These are phyloP conservation scores for Theocolax elegans DNA, from an alignment of 1,140 invertebrate genomes.

Conservation along the genomic window DNA sequence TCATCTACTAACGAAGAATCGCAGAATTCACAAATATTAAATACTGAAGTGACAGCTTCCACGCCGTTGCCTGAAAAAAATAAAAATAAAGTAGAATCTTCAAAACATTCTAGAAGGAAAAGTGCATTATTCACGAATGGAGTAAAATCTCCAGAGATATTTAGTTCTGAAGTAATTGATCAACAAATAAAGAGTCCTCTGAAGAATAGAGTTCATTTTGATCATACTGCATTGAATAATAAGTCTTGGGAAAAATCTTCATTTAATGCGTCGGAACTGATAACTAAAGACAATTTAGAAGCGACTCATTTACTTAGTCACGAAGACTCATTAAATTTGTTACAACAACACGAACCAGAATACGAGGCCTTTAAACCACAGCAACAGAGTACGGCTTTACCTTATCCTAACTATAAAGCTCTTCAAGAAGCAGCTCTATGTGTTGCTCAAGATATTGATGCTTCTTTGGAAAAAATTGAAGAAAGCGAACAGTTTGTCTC, in stretches of 20 bases:
- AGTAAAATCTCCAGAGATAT: neutral
- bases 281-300: no score
- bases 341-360: conserved; percentile 37
- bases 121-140: neutral
- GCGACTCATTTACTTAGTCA: neutral
- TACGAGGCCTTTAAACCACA: conserved; percentile 55
- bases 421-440: conserved; percentile 49
- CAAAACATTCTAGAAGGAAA: neutral
- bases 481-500: conserved; percentile 51
- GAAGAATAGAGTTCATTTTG: conserved; percentile 6
- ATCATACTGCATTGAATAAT: conserved; percentile 28
- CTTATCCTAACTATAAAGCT: conserved; percentile 43
- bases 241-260: conserved; percentile 29
- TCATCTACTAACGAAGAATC: neutral
- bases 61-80: conserved; percentile 7
- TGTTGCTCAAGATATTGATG: conserved; percentile 54
- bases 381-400: conserved; percentile 53
- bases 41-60: neutral
- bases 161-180: no score
- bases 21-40: neutral
- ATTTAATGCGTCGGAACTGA: no score
- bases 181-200: conserved; percentile 6
- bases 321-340: neutral
- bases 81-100: neutral
- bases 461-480: conserved; percentile 47